These are phyloP conservation scores for Artibeus jamaicensis DNA, from an alignment of 2,797 vertebrate genomes.

Conservation along the genomic window DNA sequence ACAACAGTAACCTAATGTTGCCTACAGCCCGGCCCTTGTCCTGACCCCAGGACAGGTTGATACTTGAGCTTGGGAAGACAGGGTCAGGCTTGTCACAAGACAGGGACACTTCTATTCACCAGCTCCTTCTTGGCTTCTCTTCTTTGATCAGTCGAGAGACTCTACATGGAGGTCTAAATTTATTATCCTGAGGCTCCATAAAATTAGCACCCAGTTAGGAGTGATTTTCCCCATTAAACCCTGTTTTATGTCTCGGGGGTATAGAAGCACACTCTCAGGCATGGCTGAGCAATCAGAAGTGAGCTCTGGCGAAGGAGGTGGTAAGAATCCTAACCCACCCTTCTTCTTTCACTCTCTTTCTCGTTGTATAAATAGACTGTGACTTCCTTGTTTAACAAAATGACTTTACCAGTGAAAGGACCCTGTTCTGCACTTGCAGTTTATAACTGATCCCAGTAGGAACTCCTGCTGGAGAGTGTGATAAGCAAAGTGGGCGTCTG, in stretches of 20 bases:
- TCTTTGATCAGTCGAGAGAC: slow-evolving; percentile 52
- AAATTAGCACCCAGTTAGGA: slow-evolving; percentile 70
- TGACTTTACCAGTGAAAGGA: background rate
- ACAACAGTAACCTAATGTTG: slow-evolving; percentile 90
- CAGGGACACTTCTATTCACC: fast-evolving
- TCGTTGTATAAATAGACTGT: background rate
- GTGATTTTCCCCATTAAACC: slow-evolving; percentile 78
- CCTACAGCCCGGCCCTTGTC: slow-evolving; percentile 89
- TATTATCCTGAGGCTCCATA: slow-evolving; percentile 77
- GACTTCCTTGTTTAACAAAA: background rate
- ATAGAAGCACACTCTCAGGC: slow-evolving; percentile 77
- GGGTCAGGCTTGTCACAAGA: background rate
- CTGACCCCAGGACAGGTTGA: slow-evolving; percentile 86
- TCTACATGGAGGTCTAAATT: slow-evolving; percentile 52
- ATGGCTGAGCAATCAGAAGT: slow-evolving; percentile 56
- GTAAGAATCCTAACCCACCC: background rate
- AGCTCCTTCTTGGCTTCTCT: slow-evolving; percentile 7
- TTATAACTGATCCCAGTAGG: background rate
- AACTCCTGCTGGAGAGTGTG: background rate
- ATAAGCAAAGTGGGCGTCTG: background rate
- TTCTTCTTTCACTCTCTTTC: background rate
- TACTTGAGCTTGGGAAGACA: slow-evolving; percentile 17
- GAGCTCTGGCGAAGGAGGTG: slow-evolving; percentile 14
- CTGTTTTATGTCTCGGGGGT: slow-evolving; percentile 81
- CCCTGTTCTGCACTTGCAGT: background rate